Percentiles rank a stretch among this genome's conserved stretches.
These are phyloP conservation scores for Ctena decussata DNA, from an alignment of 2,888 invertebrate genomes.

Conservation along the genomic window DNA sequence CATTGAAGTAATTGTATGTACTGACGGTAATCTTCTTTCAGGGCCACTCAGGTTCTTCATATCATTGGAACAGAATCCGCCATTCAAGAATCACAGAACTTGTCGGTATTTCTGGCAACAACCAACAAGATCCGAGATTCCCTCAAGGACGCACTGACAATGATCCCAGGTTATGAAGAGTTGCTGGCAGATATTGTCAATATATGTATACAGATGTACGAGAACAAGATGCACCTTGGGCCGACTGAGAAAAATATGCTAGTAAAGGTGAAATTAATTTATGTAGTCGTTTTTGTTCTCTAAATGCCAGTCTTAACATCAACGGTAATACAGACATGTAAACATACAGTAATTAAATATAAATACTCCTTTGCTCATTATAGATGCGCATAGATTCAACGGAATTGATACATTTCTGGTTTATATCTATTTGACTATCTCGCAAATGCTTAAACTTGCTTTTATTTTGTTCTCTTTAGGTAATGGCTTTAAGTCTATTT, in stretches of 20 bases:
- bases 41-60: slow-evolving; percentile 99
- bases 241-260: slow-evolving; percentile 99
- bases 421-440: too few species aligned
- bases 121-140: slow-evolving; percentile 99
- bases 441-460: too few species aligned
- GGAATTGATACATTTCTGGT: too few species aligned
- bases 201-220: slow-evolving; percentile 99
- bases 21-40: slow-evolving; percentile 85
- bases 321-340: too few species aligned
- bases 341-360: too few species aligned
- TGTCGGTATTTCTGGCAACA: slow-evolving; percentile 99
- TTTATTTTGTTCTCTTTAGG: slow-evolving; percentile 82
- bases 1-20: too few species aligned
- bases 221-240: slow-evolving; percentile 98
- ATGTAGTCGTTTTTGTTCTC: too few species aligned
- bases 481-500: slow-evolving; percentile 96
- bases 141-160: slow-evolving; percentile 96
- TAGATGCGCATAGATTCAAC: too few species aligned
- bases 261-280: slow-evolving; percentile 97
- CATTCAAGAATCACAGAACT: slow-evolving; percentile 98
- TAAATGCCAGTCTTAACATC: too few species aligned
- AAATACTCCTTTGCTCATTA: too few species aligned
- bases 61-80: slow-evolving; percentile 99
- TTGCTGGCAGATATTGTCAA: slow-evolving; percentile 98
- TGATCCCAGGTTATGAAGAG: slow-evolving; percentile 94